A percentile compares a stretch with the other conserved stretches of the same genome.
phyloP scores from a whole-genome alignment of 2,888 invertebrate species.

The Frankliniella fusca region DNA sequence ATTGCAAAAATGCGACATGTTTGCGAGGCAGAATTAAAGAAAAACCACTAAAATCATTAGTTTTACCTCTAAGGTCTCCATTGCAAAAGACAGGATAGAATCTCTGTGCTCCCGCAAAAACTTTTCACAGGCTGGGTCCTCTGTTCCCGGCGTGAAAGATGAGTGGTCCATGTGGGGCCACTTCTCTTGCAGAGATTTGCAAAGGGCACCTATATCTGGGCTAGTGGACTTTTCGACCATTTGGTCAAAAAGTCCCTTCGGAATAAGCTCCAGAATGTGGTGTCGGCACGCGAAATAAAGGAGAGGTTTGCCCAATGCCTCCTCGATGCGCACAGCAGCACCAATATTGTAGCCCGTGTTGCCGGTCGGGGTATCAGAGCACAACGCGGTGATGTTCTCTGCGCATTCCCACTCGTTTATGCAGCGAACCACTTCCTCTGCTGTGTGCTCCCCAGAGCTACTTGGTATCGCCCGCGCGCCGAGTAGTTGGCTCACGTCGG shows the following conservation, averaged over 20 bases:
- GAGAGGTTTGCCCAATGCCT: not conserved
- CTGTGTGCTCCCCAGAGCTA: not conserved
- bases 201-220: not conserved
- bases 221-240: not conserved
- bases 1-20: not conserved
- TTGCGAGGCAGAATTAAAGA: not conserved
- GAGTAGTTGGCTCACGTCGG: not conserved
- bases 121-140: not conserved
- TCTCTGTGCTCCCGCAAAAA: too few species aligned
- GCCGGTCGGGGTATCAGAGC: not conserved
- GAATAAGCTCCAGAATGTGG: not conserved
- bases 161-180: not conserved
- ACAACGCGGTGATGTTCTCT: not conserved
- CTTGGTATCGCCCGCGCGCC: not conserved
- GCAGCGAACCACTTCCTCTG: not conserved
- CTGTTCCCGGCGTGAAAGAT: not conserved
- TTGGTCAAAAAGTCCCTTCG: not conserved
- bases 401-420: not conserved
- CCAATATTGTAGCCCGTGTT: not conserved
- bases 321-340: not conserved
- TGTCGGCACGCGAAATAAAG: not conserved
- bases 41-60: not conserved
- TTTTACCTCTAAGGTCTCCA: not conserved
- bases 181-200: not conserved
- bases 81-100: not conserved